Evolutionary conservation across 2,113 vertebrate genomes (phyloP).

Genomic region (Amphilophus citrinellus): DNA sequence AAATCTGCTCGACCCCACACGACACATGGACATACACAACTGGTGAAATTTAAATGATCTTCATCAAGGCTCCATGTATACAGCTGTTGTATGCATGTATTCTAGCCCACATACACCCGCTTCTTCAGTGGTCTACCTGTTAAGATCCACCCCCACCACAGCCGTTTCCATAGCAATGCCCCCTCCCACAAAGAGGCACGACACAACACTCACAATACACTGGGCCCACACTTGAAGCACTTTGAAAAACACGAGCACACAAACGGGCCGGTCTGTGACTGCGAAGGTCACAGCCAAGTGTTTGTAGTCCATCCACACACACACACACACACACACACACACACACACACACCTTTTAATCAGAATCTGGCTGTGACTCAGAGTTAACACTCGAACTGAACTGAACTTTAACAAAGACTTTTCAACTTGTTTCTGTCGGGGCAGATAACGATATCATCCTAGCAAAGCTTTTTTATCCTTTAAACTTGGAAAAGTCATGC

Average conservation of each 20-base stretch:
- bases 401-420: not conserved
- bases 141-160: not conserved
- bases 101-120: conserved; percentile 54
- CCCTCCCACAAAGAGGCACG: not conserved
- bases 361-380: conserved; percentile 25
- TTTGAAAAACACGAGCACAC: conserved; percentile 30
- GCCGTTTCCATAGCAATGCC: conserved; percentile 63
- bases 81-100: conserved; percentile 32
- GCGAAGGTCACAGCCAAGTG: conserved; percentile 31
- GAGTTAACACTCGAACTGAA: not conserved
- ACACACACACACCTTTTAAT: not conserved
- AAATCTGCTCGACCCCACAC: not conserved
- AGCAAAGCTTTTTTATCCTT: not conserved
- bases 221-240: conserved; percentile 23
- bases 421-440: not conserved
- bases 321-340: not conserved
- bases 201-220: not conserved
- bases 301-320: not conserved
- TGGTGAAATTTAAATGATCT: conserved; percentile 14
- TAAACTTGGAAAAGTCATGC: not conserved
- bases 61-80: conserved; percentile 18
- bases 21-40: not conserved
- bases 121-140: conserved; percentile 21
- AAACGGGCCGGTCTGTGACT: conserved; percentile 13
- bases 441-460: not conserved